Evolutionary conservation across 1,140 invertebrate species (phyloP).

Genomic region (Philaenus spumarius): DNA sequence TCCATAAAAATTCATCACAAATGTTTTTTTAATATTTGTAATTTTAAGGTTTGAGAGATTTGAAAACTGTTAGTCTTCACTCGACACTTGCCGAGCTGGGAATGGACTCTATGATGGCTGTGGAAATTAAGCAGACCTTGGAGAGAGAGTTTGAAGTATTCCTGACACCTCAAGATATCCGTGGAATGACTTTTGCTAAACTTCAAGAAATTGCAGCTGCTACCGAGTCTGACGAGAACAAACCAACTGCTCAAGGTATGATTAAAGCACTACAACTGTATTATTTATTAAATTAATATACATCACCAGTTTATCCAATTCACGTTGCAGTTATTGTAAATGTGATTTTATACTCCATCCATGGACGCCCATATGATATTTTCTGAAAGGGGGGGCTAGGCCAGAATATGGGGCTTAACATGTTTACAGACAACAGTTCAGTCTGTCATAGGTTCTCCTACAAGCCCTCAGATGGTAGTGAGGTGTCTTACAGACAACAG

Average conservation of each 20-base stretch:
- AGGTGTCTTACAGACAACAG: too few relatives aligned
- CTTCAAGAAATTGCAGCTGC: constrained; percentile 43
- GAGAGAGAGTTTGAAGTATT: constrained; percentile 76
- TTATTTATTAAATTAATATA: too few relatives aligned
- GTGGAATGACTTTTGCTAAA: constrained; percentile 48
- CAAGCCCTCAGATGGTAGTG: too few relatives aligned
- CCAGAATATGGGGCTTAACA: too few relatives aligned
- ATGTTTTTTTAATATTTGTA: constrained; percentile 23
- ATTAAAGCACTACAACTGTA: too few relatives aligned
- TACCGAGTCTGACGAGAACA: constrained; percentile 26
- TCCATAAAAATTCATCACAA: neutral
- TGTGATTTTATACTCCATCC: too few relatives aligned
- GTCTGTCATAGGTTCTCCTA: too few relatives aligned
- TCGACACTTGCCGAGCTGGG: constrained; percentile 73
- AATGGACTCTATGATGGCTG: constrained; percentile 75
- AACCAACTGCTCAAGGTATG: neutral
- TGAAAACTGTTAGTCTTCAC: constrained; percentile 51
- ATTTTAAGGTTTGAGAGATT: constrained; percentile 39
- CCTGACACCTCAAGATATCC: constrained; percentile 70
- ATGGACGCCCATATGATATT: too few relatives aligned
- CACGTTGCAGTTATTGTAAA: too few relatives aligned
- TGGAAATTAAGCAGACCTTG: constrained; percentile 77
- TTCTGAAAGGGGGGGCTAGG: too few relatives aligned
- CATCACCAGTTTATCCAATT: too few relatives aligned
- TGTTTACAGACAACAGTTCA: too few relatives aligned